phyloP scores from a whole-genome alignment of 2,113 vertebrate genomes.

The Pongo abelii region DNA sequence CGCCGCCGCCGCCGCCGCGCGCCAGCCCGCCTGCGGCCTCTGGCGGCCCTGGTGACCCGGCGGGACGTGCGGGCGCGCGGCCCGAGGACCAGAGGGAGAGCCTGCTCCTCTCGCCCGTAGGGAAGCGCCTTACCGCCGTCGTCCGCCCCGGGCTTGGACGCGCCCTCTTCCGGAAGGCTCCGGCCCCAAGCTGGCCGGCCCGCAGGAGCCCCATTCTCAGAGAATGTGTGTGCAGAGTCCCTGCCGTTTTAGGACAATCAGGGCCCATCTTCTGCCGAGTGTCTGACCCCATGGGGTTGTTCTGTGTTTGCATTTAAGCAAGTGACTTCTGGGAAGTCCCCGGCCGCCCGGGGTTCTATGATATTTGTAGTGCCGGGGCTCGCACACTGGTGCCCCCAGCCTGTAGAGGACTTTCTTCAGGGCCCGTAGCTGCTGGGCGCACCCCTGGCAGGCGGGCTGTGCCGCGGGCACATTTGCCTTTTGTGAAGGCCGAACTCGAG shows the following conservation, averaged over 20 bases:
- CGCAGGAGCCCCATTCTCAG: constrained; percentile 71
- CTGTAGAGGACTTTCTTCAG: constrained; percentile 74
- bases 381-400: background rate
- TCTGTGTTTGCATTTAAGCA: constrained; percentile 65
- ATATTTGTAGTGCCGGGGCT: constrained; percentile 57
- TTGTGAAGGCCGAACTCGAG: constrained; percentile 80
- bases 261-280: constrained; percentile 44
- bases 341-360: constrained; percentile 51
- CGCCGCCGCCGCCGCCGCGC: background rate
- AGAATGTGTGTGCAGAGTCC: constrained; percentile 66
- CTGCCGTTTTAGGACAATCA: constrained; percentile 61
- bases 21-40: constrained; percentile 70
- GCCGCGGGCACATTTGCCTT: constrained; percentile 77
- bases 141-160: background rate
- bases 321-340: constrained; percentile 69
- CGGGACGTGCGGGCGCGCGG: accelerated
- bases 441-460: constrained; percentile 64
- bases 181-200: constrained; percentile 42
- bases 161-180: constrained; percentile 71
- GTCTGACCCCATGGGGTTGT: constrained; percentile 79
- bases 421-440: constrained; percentile 32
- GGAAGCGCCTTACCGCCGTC: constrained; percentile 62
- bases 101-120: constrained; percentile 53
- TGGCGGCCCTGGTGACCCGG: constrained; percentile 84
- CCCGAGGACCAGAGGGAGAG: background rate